Percentiles rank a stretch among this genome's conserved stretches.
These are phyloP conservation scores for Onychostoma macrolepis DNA, from an alignment of 2,113 vertebrate species.

Conservation along the genomic window DNA sequence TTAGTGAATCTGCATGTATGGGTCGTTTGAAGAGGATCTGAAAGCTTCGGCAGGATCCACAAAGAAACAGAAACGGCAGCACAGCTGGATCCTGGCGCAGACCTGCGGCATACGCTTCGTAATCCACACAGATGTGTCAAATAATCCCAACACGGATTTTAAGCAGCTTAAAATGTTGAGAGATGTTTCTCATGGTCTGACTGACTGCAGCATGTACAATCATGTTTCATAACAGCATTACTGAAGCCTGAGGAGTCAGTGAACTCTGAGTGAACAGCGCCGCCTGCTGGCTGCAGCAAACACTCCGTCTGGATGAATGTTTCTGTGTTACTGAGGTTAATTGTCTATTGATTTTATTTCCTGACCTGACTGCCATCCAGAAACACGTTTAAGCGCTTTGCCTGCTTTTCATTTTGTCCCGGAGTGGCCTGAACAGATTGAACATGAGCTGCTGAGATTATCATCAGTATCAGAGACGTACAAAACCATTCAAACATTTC, in stretches of 20 bases:
- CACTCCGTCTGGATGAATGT: neutral
- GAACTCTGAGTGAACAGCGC: slow-evolving; percentile 29
- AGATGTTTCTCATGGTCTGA: neutral
- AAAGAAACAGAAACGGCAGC: neutral
- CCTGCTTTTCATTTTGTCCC: neutral
- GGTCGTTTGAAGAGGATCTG: neutral
- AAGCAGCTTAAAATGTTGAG: neutral
- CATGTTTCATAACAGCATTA: neutral
- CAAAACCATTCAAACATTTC: neutral
- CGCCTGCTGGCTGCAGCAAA: slow-evolving; percentile 43
- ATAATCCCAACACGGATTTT: neutral
- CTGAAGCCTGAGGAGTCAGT: neutral
- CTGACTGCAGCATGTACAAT: neutral
- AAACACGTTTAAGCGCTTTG: slow-evolving; percentile 25
- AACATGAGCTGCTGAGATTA: neutral
- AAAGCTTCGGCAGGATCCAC: neutral
- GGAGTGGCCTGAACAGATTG: neutral
- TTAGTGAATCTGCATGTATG: neutral
- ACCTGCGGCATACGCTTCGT: neutral
- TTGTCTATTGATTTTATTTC: slow-evolving; percentile 38
- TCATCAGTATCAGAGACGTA: neutral
- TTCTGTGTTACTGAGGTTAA: slow-evolving; percentile 3
- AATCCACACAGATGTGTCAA: neutral
- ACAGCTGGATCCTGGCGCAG: neutral
- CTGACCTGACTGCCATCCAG: neutral